Conservation (phyloP, 2,888 invertebrate species). For the Orthosia cruda region DNA sequence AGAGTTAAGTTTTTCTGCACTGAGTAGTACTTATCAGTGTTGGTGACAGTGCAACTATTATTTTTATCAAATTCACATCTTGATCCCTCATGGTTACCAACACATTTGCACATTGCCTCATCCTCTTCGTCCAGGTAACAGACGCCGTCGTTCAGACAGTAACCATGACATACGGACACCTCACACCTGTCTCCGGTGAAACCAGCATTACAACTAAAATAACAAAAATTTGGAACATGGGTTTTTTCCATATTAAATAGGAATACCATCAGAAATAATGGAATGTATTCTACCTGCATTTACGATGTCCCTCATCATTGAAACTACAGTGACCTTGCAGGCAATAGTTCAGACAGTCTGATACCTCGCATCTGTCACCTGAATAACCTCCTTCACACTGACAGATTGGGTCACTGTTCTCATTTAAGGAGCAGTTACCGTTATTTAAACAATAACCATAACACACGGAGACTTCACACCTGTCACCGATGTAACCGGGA, state of each 20-base stretch:
- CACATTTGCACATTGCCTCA: not conserved
- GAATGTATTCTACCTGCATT: not conserved
- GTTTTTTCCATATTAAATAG: not conserved
- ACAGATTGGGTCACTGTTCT: not conserved
- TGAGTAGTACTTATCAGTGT: not conserved
- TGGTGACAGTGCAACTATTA: not conserved
- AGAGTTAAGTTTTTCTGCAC: not conserved
- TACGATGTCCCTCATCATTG: not conserved
- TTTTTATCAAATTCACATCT: not conserved
- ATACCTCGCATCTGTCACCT: slow-evolving; percentile 5
- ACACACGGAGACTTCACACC: not conserved
- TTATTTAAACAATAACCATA: not conserved
- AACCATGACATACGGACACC: not conserved
- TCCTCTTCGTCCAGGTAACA: not conserved
- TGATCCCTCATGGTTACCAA: not conserved
- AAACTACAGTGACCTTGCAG: not conserved
- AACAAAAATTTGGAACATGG: not conserved
- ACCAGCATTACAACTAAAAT: not conserved
- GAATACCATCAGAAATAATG: not conserved
- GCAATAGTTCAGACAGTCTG: not conserved
- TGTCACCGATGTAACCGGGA: not conserved
- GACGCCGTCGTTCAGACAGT: not conserved
- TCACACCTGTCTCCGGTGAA: not conserved
- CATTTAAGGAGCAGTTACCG: not conserved
- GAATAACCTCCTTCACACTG: not conserved